Conservation (phyloP, 2,888 invertebrate genomes). For the Nemoura dubitans region DNA sequence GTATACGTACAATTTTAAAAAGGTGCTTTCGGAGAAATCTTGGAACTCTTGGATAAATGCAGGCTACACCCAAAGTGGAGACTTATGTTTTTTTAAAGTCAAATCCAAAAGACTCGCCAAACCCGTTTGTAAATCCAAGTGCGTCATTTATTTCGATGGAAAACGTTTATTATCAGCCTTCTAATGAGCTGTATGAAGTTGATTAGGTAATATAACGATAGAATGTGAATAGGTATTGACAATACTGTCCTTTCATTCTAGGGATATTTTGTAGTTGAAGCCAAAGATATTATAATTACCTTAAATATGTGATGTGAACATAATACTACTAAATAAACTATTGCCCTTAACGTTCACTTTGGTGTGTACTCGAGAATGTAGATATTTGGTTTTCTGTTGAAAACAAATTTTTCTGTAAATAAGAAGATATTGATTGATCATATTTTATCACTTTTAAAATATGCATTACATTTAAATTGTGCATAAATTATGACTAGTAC, state of each 20-base stretch:
- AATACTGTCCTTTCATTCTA: conserved; percentile 7
- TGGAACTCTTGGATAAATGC: not conserved
- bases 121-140: not conserved
- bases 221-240: not conserved
- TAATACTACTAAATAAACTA: not conserved
- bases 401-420: not conserved
- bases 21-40: not conserved
- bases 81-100: not conserved
- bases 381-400: not conserved
- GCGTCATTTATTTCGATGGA: not conserved
- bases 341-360: not conserved
- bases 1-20: not conserved
- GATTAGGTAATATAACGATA: not conserved
- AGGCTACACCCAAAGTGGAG: not conserved
- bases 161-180: not conserved
- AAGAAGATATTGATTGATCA: not conserved
- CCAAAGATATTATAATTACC: conserved; percentile 36
- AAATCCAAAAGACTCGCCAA: not conserved
- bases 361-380: not conserved
- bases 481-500: not conserved
- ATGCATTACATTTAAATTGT: not conserved
- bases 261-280: conserved; percentile 24
- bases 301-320: conserved; percentile 12
- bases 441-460: not conserved
- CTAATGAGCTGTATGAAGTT: not conserved